Evolutionary conservation across 1,140 invertebrate genomes (phyloP).

Genomic region (Pissodes strobi): DNA sequence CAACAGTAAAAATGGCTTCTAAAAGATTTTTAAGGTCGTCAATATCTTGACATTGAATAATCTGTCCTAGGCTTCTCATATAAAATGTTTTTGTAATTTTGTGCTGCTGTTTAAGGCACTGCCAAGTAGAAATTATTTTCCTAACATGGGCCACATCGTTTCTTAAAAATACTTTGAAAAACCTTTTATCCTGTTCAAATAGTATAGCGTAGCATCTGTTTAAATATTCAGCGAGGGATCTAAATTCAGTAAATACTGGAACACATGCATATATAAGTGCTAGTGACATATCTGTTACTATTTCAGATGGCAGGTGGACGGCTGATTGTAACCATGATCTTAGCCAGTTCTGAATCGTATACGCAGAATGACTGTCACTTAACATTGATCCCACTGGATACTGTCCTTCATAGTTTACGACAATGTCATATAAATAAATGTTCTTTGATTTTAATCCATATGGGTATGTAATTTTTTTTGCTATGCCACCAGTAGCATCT

Average conservation of each 20-base stretch:
- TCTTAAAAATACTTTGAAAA: not conserved
- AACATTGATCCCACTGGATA: constrained; percentile 1
- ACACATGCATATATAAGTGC: not conserved
- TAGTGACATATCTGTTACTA: not conserved
- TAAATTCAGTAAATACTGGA: not conserved
- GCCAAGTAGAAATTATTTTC: not conserved
- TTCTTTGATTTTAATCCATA: not conserved
- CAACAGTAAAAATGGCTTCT: not conserved
- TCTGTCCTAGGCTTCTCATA: not conserved
- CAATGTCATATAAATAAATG: not conserved
- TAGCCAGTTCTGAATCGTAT: not conserved
- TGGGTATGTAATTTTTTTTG: not conserved
- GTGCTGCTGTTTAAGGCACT: not conserved
- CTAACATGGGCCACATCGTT: not conserved
- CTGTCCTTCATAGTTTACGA: not conserved
- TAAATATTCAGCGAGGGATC: not conserved
- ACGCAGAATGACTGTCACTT: not conserved
- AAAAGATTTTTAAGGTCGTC: not conserved
- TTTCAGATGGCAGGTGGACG: not conserved
- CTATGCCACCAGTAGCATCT: not conserved
- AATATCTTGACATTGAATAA: not conserved
- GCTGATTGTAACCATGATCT: not conserved
- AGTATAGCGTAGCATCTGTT: not conserved
- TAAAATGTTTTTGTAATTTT: not conserved
- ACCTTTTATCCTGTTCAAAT: not conserved